phyloP scores from a whole-genome alignment of 2,888 invertebrate genomes.

The Nymphalis polychloros region DNA sequence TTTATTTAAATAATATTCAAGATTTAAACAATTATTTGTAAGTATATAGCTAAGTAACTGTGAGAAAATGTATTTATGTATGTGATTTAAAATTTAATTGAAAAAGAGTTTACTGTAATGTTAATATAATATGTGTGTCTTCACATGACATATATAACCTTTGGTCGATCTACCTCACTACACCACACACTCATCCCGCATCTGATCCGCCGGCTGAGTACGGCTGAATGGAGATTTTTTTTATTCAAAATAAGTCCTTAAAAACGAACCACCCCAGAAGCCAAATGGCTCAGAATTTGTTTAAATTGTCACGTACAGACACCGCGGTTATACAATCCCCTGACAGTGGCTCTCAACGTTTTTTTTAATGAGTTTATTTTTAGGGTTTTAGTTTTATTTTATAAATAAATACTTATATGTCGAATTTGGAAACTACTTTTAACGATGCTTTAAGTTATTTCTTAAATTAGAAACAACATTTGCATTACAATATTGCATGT shows the following conservation, averaged over 20 bases:
- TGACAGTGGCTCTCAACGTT: slow-evolving; percentile 57
- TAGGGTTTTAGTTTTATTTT: neutral
- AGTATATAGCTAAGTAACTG: too few species aligned
- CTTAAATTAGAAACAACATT: too few species aligned
- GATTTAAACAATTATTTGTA: too few species aligned
- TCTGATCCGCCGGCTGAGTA: slow-evolving; percentile 62
- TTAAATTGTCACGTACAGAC: slow-evolving; percentile 82
- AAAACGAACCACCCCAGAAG: slow-evolving; percentile 77
- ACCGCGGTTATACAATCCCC: slow-evolving; percentile 74
- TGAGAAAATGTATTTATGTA: too few species aligned
- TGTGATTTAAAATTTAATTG: too few species aligned
- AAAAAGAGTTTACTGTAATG: neutral
- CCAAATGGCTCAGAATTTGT: slow-evolving; percentile 82
- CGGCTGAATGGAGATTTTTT: slow-evolving; percentile 65
- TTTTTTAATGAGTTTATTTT: slow-evolving; percentile 31
- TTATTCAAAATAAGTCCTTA: slow-evolving; percentile 76
- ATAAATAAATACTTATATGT: neutral
- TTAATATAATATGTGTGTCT: neutral
- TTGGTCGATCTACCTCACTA: slow-evolving; percentile 15
- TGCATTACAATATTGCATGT: too few species aligned
- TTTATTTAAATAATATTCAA: neutral
- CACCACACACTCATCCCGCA: slow-evolving; percentile 77
- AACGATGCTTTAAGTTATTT: too few species aligned
- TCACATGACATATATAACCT: slow-evolving; percentile 3
- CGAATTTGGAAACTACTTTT: too few species aligned